Percentiles rank a stretch among this genome's conserved stretches.
phyloP scores from a whole-genome alignment of 1,140 invertebrate species.

The Latrodectus geometricus region DNA sequence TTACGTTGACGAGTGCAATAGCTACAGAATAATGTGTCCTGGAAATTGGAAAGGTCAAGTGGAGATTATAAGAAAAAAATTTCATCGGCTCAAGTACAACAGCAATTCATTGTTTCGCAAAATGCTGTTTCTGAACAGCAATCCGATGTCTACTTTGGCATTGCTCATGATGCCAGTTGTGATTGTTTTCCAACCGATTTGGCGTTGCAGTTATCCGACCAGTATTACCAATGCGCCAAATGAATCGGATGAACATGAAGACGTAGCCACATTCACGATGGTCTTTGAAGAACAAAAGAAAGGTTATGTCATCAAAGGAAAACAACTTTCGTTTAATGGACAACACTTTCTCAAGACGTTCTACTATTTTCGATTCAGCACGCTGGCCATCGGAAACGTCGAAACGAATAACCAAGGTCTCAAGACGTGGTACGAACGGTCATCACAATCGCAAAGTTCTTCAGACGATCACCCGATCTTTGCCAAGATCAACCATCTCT shows the following conservation, averaged over 20 bases:
- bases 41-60: no score
- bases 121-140: neutral
- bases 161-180: slow-evolving; percentile 23
- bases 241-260: neutral
- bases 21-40: neutral
- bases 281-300: no score
- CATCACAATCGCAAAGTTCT: no score
- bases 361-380: slow-evolving; percentile 1
- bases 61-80: neutral
- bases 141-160: neutral
- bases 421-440: slow-evolving; percentile 3
- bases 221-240: neutral
- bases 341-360: slow-evolving; percentile 20
- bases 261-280: neutral
- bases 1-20: slow-evolving; percentile 26
- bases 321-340: slow-evolving; percentile 3
- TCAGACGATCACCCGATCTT: neutral
- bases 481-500: neutral
- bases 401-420: slow-evolving; percentile 9
- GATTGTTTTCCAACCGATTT: neutral
- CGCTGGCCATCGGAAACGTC: neutral
- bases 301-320: slow-evolving; percentile 13
- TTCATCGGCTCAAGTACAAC: slow-evolving; percentile 16
- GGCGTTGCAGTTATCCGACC: neutral
- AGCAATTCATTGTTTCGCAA: slow-evolving; percentile 8